Conservation (phyloP, 2,888 invertebrate species). For the Elysia crispata region DNA sequence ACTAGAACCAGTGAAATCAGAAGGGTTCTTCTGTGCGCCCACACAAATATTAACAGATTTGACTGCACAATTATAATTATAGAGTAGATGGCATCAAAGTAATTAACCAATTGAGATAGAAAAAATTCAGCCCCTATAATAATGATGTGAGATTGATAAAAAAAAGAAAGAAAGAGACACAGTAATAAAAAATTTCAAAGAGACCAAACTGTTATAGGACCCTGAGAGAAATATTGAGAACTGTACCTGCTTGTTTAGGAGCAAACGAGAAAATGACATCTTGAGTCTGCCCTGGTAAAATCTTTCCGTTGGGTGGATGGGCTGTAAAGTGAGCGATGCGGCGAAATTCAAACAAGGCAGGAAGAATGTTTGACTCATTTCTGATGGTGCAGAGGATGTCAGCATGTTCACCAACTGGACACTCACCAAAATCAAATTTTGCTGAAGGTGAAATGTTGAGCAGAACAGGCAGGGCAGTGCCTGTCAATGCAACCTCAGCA, state of each 20-base stretch:
- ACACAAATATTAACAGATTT: too few relatives aligned
- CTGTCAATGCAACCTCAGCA: conserved; percentile 76
- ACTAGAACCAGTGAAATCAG: too few relatives aligned
- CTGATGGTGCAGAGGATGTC: conserved; percentile 71
- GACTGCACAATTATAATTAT: too few relatives aligned
- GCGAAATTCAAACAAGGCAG: conserved; percentile 73
- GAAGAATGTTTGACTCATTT: conserved; percentile 72
- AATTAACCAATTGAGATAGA: too few relatives aligned
- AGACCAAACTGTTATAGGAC: too few relatives aligned
- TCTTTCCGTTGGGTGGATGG: conserved; percentile 72
- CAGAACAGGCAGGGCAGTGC: conserved; percentile 76
- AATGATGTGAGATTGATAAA: too few relatives aligned
- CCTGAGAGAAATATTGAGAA: too few relatives aligned
- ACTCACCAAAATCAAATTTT: conserved; percentile 74
- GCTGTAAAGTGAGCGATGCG: conserved; percentile 75
- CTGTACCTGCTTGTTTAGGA: conserved; percentile 75
- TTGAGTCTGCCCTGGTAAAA: conserved; percentile 70
- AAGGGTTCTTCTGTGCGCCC: too few relatives aligned
- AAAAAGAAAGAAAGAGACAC: too few relatives aligned
- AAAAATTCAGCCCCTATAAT: too few relatives aligned
- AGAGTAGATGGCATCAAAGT: too few relatives aligned
- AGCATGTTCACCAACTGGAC: conserved; percentile 73
- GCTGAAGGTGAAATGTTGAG: conserved; percentile 70
- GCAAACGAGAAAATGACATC: conserved; percentile 76
- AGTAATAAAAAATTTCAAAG: too few relatives aligned